A percentile compares a stretch with the other conserved stretches of the same genome.
Evolutionary conservation across 64 coral and sea anemone species (phyloP).

Genomic region (Actinia equina): DNA sequence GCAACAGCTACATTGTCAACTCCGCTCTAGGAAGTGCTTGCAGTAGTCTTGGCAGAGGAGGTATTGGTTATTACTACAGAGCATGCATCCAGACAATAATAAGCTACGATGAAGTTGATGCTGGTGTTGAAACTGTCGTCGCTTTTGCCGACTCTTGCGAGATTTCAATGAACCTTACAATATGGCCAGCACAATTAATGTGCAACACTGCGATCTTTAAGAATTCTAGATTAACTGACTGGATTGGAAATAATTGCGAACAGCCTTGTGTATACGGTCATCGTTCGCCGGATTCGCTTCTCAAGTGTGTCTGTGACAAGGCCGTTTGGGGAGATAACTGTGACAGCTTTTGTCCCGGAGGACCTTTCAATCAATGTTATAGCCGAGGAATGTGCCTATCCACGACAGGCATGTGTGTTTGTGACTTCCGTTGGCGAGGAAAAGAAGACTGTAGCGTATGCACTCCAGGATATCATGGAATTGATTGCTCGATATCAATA

Average conservation of each 20-base stretch:
- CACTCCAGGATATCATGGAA: constrained; percentile 53
- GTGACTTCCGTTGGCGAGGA: constrained; percentile 67
- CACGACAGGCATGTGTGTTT: constrained; percentile 60
- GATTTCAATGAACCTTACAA: constrained; percentile 64
- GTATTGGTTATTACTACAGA: constrained; percentile 45
- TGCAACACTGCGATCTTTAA: constrained; percentile 65
- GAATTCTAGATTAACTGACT: constrained; percentile 63
- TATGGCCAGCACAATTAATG: constrained; percentile 86
- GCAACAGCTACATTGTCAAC: constrained; percentile 41
- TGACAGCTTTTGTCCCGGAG: constrained; percentile 65
- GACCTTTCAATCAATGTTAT: constrained; percentile 61
- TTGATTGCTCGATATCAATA: constrained; percentile 72
- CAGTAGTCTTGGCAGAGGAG: constrained; percentile 34
- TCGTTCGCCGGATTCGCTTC: background rate
- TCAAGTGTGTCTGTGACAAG: constrained; percentile 64
- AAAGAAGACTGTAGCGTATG: constrained; percentile 62
- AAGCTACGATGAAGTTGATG: constrained; percentile 21
- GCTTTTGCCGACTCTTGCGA: constrained; percentile 86
- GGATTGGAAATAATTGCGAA: constrained; percentile 67
- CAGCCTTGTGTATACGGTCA: constrained; percentile 56
- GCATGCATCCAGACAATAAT: constrained; percentile 67
- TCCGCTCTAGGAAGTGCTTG: constrained; percentile 43
- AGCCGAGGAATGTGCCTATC: constrained; percentile 59
- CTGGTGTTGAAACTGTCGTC: constrained; percentile 70
- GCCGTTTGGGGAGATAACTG: constrained; percentile 71